Conservation (phyloP, 2,113 vertebrate species). For the Chinchilla lanigera region DNA sequence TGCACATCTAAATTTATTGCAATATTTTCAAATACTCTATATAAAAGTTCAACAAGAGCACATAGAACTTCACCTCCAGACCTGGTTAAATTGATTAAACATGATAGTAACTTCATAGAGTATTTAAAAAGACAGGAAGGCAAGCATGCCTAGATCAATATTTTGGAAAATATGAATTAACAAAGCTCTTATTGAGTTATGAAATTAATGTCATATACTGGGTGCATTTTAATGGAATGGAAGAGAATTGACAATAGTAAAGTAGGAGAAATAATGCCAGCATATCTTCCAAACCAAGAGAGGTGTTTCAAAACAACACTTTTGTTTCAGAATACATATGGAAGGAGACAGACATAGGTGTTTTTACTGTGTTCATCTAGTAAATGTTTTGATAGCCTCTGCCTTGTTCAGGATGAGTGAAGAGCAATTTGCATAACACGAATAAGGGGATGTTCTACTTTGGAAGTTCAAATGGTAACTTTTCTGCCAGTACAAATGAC, state of each 20-base stretch:
- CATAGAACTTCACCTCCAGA: background rate
- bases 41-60: background rate
- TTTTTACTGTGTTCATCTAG: background rate
- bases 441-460: slow-evolving; percentile 58
- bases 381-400: slow-evolving; percentile 56
- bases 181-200: background rate
- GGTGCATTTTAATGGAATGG: background rate
- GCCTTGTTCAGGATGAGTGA: slow-evolving; percentile 47
- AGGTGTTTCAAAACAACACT: background rate
- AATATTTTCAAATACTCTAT: background rate
- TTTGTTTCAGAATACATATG: background rate
- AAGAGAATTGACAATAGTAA: background rate
- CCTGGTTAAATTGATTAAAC: background rate
- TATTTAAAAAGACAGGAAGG: background rate
- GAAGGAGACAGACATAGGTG: background rate
- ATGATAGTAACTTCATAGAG: background rate
- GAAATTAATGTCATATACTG: background rate
- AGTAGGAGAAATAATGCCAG: background rate
- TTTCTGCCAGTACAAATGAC: slow-evolving; percentile 61
- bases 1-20: background rate
- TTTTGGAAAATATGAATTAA: background rate
- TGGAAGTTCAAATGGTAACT: slow-evolving; percentile 38
- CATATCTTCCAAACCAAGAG: background rate
- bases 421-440: slow-evolving; percentile 72
- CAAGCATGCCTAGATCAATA: background rate